Conservation (phyloP, 2,797 vertebrate genomes). For the Pantherophis alleghaniensis region DNA sequence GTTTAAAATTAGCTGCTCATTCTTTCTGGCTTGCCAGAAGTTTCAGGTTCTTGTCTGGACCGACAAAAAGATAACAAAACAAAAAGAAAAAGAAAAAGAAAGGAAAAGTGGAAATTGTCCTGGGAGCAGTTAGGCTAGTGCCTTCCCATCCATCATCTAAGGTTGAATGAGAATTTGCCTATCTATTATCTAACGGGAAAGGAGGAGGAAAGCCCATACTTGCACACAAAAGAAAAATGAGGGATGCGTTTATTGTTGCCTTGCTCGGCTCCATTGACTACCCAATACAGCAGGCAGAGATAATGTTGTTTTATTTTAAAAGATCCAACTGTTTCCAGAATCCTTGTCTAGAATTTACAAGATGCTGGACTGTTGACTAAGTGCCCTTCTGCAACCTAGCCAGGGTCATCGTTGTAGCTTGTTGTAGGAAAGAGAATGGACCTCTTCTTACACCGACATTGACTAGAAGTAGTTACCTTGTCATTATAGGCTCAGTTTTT, state of each 20-base stretch:
- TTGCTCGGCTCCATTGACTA: background rate
- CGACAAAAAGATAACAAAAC: background rate
- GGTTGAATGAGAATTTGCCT: background rate
- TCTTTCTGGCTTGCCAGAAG: background rate
- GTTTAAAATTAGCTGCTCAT: background rate
- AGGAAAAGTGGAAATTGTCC: background rate
- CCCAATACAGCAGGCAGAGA: background rate
- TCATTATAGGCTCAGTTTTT: constrained; percentile 52
- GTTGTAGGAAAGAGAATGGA: constrained; percentile 21
- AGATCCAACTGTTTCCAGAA: background rate
- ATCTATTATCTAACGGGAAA: background rate
- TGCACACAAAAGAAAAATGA: constrained; percentile 17
- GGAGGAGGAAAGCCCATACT: constrained; percentile 12
- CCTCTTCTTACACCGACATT: constrained; percentile 33
- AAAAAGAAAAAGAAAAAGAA: background rate
- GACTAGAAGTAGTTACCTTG: constrained; percentile 59
- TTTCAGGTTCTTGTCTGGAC: background rate
- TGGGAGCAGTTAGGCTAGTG: background rate
- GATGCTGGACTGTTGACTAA: constrained; percentile 36
- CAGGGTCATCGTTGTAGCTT: constrained; percentile 43
- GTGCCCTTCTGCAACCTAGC: background rate
- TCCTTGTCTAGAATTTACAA: constrained; percentile 10
- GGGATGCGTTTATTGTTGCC: constrained; percentile 1
- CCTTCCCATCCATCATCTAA: background rate
- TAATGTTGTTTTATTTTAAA: constrained; percentile 12